Evolutionary conservation across 1,140 invertebrate species (phyloP), one percentile per base, ranked within the genome.

Genomic region (Microvelia longipes): DNA sequence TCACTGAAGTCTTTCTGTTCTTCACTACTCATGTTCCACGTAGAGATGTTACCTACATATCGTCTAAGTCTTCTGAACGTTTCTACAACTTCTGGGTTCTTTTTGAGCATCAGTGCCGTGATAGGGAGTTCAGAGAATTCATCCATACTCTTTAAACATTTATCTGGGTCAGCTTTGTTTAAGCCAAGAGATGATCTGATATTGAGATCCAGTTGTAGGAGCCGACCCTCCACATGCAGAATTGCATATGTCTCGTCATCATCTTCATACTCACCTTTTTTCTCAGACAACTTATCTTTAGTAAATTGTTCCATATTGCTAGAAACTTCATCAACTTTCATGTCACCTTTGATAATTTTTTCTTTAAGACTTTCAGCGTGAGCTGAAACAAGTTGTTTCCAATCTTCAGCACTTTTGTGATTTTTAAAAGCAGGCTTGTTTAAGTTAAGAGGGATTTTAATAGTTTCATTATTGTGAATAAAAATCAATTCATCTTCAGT

Each of bases 71-170:
- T 84, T 73, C 87, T 88, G 29, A 90, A 82, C 1, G 88, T 93
- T 75, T 91, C 87, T 68, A 94, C 85, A 70, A 91, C 85, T 69
- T 88, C 85, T 0, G 92, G 88, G 81, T 94, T 90, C 74, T 93
- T 94, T 74, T 93, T 86, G 28, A 95, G 78, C 88, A 93, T 92
- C 1, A 94, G 75, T 25, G 87, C 83, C 71, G 86, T 88, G 13
- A 94, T 78, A 19, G 88, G 81, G 63, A 93, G 77, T 14, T 85
- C 82, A 75, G 85, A 78, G 65, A 88, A 78, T 72, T 83, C 83
- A 69, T 86, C 83, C 80, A 89, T 83, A 0, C 80, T 77, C 61
- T 84, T 79, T 30, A 89, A 79, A 75, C 83, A 85, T 69, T 83
- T 72, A 28, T 88, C 85, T 0, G 84, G 82, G 76, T 90, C 84